Base-by-base conservation (phyloP, 2,113 vertebrate species). In the Delphinus delphis region DNA sequence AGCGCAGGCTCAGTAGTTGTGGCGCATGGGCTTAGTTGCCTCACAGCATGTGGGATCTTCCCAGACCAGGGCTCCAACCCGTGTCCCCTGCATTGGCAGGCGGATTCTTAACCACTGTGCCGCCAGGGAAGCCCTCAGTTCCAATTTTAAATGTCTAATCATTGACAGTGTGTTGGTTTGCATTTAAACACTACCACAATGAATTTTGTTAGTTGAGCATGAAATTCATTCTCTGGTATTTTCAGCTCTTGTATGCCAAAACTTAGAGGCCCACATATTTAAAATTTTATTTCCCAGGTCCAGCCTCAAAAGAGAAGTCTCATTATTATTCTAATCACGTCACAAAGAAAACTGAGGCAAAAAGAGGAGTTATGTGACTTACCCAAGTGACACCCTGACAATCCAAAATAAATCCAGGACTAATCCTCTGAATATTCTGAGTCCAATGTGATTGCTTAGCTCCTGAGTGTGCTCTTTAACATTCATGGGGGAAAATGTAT, bases 161-260 rank as follows among this genome's bases (percentile, higher is more conserved):
- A 93, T 25, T 91, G 74, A 68, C 50, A 65, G 65, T 60, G 41
- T 94, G 44, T 50, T 88, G 2, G 70, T 88, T 88, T 94, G 58
- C 74, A 89, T 84, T 96, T 93, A 97, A 96, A 88, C 70, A 79
- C 50, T 67, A 84, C 14, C 26, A 9, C 31, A 95, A 90, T 97
- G 85, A 84, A 67, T 96, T 65, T 88, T 95, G 44, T 94, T 96
- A 90, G 70, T 63, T 97, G 36, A 82, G 44, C 60, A 85, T 62
- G 74, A 93, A 96, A 95, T 95, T 41, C 36, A 36, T 92, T 92
- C 71, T 92, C 80, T 95, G 60, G 60, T 95, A 93, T 90, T 94
- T 92, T 90, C 76, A 88, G 81, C 65, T 77, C 26, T 93, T 94
- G 11, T 26, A 47, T 71, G 36, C 31, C 44, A 97, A 87, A 96